Evolutionary conservation across 1,140 invertebrate species (phyloP), one percentile per base, ranked within the genome.

Genomic region (Planococcus citri): DNA sequence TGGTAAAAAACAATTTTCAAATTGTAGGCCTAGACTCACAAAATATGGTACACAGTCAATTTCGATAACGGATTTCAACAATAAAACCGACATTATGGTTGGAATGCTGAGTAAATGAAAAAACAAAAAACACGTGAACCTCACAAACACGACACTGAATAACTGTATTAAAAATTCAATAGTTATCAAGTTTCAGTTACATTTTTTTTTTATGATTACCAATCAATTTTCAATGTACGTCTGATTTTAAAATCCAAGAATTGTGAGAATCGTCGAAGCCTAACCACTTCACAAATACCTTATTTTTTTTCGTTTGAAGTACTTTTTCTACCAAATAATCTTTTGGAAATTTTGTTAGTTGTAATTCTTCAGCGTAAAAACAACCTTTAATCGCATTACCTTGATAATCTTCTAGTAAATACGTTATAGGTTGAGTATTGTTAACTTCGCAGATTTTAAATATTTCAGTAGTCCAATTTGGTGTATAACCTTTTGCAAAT

Each of bases 201-300:
- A 37, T 37, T 6, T 8, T 8, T 37, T 8, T 8, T 8, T 37
- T 37, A 6, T 8, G 6, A 37, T 8, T 14, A 6, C 6, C 33
- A 37, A 37, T 37, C 6, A 37, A n/a, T n/a, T n/a, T 37, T 14
- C 14, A 37, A 37, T 8, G 33, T 8, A 37, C 14, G 14, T 37
- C 33, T 37, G 6, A 8, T 37, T 37, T 37, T 37, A 14, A 37
- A 37, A 77, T 74, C 76, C 75, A 78, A 58, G 72, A 73, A 72
- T 78, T 76, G 69, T 76, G 73, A 33, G 67, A 70, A 25, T 70
- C 41, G 71, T 72, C 69, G 64, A 78, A 75, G 38, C 76, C 77
- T 68, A 77, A 72, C 76, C 77, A 78, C 71, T 76, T 76, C 20
- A 78, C 77, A 71, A 73, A 78, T 17, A 76, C n/a, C 73, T 75